Evolutionary conservation across 2,113 vertebrate genomes (phyloP), one percentile per base, ranked within the genome.

Genomic region (Nothobranchius furzeri): DNA sequence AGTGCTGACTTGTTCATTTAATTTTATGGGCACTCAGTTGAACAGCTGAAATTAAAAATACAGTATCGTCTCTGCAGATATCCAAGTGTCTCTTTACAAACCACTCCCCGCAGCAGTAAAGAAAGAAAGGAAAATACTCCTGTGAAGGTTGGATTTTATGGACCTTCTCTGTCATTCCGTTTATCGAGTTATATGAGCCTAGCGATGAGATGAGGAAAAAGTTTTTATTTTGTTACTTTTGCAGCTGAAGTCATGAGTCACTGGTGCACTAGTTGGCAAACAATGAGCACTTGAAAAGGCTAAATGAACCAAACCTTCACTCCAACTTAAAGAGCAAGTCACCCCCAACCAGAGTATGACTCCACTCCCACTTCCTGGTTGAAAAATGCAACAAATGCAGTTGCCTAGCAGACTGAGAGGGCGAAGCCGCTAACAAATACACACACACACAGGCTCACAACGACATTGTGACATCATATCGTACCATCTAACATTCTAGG

Each of bases 21-120:
- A 36, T 82, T 87, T 88, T 82, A 83, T 81, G 62, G 76, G 57
- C 75, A 70, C 78, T 88, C 81, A 60, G 76, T 82, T 62, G 36
- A 80, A 64, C 67, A 48, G 71, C 53, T 58, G 73, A 83, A 88
- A 89, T 88, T 88, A 86, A 84, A 85, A 86, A 65, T 68, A 48
- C 53, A 49, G 53, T 13, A 67, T 79, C 66, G 73, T 72, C 67
- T 50, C 65, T 51, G 70, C 69, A 63, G 79, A 64, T 56, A 71
- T 72, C 35, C 17, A 2, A 3, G 64, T 42, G 58, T 64, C 61
- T 74, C 63, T 78, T 73, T 68, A 69, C 84, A 78, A 82, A 78
- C 51, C 68, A 70, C 60, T 76, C 63, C 46, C 58, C 70, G 54
- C 43, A 9, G 81, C 81, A 61, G 60, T 83, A 81, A 86, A 84